Conservation (phyloP, 2,113 vertebrate genomes). For the Aramus guarauna region DNA sequence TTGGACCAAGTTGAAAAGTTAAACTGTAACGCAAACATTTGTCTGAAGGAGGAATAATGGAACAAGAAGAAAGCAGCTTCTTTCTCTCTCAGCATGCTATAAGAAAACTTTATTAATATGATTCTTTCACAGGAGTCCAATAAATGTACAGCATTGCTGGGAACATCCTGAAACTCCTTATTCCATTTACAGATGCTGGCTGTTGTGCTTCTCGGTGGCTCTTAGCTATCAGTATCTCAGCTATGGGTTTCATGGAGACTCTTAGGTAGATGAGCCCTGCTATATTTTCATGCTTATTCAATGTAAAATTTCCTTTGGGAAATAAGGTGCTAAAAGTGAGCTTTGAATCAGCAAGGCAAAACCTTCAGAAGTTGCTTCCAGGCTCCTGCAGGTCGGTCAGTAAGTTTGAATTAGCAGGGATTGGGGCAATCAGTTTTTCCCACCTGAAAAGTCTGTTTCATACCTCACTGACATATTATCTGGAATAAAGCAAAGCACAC, state of each 20-base stretch:
- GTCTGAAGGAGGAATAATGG: not conserved
- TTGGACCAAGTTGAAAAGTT: not conserved
- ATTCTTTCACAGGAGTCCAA: not conserved
- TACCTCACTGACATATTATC: not conserved
- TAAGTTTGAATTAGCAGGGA: not conserved
- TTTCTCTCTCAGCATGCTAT: not conserved
- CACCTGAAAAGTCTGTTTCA: not conserved
- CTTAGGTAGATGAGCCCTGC: not conserved
- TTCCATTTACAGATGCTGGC: not conserved
- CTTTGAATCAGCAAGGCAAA: not conserved
- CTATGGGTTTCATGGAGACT: not conserved
- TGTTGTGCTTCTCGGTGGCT: not conserved
- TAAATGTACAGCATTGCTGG: not conserved
- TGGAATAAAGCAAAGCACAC: not conserved
- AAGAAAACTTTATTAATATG: not conserved
- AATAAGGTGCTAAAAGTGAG: not conserved
- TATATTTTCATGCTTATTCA: not conserved
- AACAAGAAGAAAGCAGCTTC: not conserved
- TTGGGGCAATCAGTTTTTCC: not conserved
- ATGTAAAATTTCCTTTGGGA: not conserved
- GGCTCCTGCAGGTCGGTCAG: accelerated
- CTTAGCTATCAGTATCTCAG: not conserved
- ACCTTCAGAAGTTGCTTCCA: not conserved
- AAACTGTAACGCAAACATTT: not conserved
- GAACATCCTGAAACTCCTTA: not conserved